Percentiles rank a stretch among this genome's conserved stretches.
Conservation (phyloP, 2,113 vertebrate species). For the Microtus richardsoni region DNA sequence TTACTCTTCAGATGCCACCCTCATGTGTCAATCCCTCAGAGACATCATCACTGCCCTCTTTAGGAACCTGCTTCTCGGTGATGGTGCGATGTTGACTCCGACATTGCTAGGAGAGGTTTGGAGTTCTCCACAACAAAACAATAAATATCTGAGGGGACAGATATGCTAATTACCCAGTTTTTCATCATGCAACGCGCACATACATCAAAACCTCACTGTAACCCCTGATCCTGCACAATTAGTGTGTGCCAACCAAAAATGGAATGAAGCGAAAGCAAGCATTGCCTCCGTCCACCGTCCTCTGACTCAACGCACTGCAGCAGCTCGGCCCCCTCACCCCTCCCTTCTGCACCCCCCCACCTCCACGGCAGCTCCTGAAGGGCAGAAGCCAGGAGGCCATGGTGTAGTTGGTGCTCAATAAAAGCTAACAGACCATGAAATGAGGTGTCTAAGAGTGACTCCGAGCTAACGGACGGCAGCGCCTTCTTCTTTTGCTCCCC, state of each 20-base stretch:
- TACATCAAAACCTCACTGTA: background rate
- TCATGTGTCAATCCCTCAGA: background rate
- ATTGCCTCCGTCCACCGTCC: background rate
- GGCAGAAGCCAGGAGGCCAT: background rate
- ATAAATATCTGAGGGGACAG: background rate
- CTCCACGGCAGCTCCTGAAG: background rate
- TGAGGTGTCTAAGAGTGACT: background rate
- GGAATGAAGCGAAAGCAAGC: background rate
- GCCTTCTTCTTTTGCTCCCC: background rate
- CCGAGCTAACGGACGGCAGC: rapidly evolving
- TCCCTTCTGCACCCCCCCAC: background rate
- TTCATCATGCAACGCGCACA: background rate
- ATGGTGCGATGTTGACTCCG: background rate
- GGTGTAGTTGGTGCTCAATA: background rate
- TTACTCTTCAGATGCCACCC: background rate
- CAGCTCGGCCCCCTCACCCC: background rate
- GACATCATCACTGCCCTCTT: background rate
- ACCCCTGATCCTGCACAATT: background rate
- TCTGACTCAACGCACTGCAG: background rate
- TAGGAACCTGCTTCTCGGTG: no score
- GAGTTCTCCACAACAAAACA: background rate
- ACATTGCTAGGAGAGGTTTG: background rate
- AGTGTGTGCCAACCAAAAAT: background rate
- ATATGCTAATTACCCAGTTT: background rate
- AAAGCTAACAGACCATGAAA: conserved; percentile 34